A percentile compares a stretch with the other conserved stretches of the same genome.
Conservation (phyloP, 2,797 vertebrate genomes). For the Myotis myotis region DNA sequence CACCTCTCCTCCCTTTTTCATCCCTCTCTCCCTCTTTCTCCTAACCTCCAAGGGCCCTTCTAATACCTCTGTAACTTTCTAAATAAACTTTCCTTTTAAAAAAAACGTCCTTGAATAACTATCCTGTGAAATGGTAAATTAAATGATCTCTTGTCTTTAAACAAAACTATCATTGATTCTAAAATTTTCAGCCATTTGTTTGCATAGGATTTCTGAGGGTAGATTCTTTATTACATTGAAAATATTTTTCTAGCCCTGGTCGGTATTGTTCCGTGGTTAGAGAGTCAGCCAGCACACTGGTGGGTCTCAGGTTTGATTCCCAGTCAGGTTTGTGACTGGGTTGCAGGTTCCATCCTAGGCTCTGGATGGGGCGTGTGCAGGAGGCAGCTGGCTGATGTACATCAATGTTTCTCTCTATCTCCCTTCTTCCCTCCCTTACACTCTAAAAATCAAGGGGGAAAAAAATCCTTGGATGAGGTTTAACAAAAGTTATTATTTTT, state of each 20-base stretch:
- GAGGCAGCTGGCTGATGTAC: background rate
- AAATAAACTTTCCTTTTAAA: background rate
- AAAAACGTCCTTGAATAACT: background rate
- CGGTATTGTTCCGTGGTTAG: too few relatives aligned
- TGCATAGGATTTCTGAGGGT: background rate
- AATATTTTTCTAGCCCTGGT: background rate
- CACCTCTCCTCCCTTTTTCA: background rate
- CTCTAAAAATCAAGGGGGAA: background rate
- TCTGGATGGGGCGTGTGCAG: background rate
- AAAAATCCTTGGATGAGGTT: background rate
- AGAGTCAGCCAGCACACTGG: too few relatives aligned
- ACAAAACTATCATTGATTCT: background rate
- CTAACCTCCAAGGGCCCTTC: background rate
- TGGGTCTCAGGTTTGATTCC: too few relatives aligned
- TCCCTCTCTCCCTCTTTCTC: background rate
- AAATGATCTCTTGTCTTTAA: slow-evolving; percentile 9
- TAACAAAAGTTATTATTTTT: background rate
- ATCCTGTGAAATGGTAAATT: background rate
- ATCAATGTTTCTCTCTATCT: background rate
- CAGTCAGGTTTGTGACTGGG: too few relatives aligned
- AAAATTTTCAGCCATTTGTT: slow-evolving; percentile 26
- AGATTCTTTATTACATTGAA: slow-evolving; percentile 19
- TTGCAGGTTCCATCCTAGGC: too few relatives aligned
- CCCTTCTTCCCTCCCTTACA: background rate
- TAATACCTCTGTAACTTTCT: background rate